phyloP scores from a whole-genome alignment of 1,140 invertebrate genomes.

The Drosophila rufa region DNA sequence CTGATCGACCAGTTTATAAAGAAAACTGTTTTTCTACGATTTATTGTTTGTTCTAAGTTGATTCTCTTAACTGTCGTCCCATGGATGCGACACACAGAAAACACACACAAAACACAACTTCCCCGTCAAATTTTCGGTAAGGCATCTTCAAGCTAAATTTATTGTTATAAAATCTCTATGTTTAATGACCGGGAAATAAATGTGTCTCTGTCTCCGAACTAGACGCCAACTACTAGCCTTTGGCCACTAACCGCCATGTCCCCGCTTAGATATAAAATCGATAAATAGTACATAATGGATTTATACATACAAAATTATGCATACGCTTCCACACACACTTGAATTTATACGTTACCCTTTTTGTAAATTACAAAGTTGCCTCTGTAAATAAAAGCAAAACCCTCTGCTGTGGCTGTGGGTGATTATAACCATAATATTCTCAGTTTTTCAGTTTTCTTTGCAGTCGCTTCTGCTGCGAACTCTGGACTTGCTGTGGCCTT shows the following conservation, averaged over 20 bases:
- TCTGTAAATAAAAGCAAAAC: slow-evolving; percentile 71
- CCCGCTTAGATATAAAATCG: slow-evolving; percentile 23
- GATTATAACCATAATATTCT: slow-evolving; percentile 25
- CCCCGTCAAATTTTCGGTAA: slow-evolving; percentile 14
- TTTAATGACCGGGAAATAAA: slow-evolving; percentile 33
- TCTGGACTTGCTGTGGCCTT: not conserved
- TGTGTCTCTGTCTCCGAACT: slow-evolving; percentile 20
- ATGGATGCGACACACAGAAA: slow-evolving; percentile 5
- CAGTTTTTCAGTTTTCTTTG: not conserved
- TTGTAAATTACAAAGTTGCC: slow-evolving; percentile 72
- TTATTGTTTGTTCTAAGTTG: slow-evolving; percentile 57
- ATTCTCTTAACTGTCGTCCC: slow-evolving; percentile 36
- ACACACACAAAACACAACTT: not conserved
- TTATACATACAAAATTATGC: slow-evolving; percentile 21
- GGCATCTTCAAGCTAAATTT: slow-evolving; percentile 33
- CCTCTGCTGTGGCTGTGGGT: slow-evolving; percentile 65
- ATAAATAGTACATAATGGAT: slow-evolving; percentile 46
- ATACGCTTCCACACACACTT: slow-evolving; percentile 65
- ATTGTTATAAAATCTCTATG: slow-evolving; percentile 46
- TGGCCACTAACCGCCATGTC: slow-evolving; percentile 27
- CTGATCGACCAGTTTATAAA: slow-evolving; percentile 4
- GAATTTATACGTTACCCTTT: slow-evolving; percentile 66
- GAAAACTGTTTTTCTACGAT: slow-evolving; percentile 49
- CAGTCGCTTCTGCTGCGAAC: too few species aligned
- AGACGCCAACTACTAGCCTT: slow-evolving; percentile 11